Conservation (phyloP, 2,797 vertebrate genomes). For the Peromyscus eremicus region DNA sequence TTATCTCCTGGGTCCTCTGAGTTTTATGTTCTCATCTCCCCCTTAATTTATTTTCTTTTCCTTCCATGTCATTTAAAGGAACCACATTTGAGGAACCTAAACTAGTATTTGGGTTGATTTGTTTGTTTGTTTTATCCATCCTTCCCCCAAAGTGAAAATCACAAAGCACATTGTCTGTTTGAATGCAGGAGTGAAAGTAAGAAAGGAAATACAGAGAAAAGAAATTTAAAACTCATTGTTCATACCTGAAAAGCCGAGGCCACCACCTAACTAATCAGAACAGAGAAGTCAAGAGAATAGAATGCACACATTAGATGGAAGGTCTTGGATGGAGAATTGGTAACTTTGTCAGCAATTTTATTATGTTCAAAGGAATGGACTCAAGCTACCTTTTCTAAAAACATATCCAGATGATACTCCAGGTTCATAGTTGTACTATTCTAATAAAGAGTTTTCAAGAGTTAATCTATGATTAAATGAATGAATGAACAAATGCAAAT, state of each 20-base stretch:
- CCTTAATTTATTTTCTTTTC: background rate
- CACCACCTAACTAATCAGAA: background rate
- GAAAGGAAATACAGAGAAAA: background rate
- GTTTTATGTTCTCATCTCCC: background rate
- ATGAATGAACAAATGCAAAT: background rate
- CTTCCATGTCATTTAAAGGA: background rate
- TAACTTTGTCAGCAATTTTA: background rate
- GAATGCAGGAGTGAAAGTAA: background rate
- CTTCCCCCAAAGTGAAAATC: background rate
- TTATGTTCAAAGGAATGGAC: background rate
- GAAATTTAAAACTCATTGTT: background rate
- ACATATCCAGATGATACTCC: background rate
- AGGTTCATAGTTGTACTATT: fast-evolving
- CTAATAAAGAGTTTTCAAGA: background rate
- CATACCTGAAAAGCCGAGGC: background rate
- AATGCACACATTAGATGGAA: background rate
- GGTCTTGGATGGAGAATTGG: background rate
- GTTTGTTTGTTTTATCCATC: background rate
- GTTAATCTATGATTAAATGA: background rate
- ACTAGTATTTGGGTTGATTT: background rate
- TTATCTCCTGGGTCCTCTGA: background rate
- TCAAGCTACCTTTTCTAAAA: background rate
- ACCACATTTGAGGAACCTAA: background rate
- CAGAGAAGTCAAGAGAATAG: background rate
- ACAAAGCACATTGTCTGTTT: background rate